Conservation (phyloP, 1,140 invertebrate genomes). For the Drosophila fuyamai region DNA sequence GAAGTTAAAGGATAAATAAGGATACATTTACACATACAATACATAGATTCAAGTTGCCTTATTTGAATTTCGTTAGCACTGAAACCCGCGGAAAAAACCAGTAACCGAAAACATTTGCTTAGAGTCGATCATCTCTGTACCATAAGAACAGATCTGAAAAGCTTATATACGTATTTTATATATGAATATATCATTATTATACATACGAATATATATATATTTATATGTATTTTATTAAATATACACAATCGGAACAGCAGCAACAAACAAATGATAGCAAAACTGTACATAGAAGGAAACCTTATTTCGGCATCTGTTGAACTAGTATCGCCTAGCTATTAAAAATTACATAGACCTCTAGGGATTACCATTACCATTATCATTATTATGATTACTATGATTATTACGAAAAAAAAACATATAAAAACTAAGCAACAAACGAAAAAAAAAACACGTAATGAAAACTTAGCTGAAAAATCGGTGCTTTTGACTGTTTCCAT, state of each 20-base stretch:
- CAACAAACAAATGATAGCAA: conserved; percentile 22
- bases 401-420: conserved; percentile 44
- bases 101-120: conserved; percentile 51
- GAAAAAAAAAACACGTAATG: conserved; percentile 41
- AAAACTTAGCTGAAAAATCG: conserved; percentile 84
- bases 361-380: conserved; percentile 65
- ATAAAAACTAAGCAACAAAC: conserved; percentile 43
- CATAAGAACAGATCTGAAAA: conserved; percentile 33
- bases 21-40: conserved; percentile 54
- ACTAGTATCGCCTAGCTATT: conserved; percentile 54
- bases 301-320: conserved; percentile 57
- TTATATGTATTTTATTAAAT: conserved; percentile 72
- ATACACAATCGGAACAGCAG: conserved; percentile 43
- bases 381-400: conserved; percentile 65
- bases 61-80: conserved; percentile 81
- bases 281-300: conserved; percentile 50
- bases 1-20: conserved; percentile 27
- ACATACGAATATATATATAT: conserved; percentile 68
- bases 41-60: conserved; percentile 82
- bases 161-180: conserved; percentile 76
- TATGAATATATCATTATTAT: conserved; percentile 73
- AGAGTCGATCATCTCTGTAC: conserved; percentile 45
- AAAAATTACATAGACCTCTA: conserved; percentile 67
- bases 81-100: conserved; percentile 34
- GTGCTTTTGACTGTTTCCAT: conserved; percentile 85